Evolutionary conservation across 2,888 invertebrate genomes (phyloP).

Genomic region (Ceratothoa steindachneri): DNA sequence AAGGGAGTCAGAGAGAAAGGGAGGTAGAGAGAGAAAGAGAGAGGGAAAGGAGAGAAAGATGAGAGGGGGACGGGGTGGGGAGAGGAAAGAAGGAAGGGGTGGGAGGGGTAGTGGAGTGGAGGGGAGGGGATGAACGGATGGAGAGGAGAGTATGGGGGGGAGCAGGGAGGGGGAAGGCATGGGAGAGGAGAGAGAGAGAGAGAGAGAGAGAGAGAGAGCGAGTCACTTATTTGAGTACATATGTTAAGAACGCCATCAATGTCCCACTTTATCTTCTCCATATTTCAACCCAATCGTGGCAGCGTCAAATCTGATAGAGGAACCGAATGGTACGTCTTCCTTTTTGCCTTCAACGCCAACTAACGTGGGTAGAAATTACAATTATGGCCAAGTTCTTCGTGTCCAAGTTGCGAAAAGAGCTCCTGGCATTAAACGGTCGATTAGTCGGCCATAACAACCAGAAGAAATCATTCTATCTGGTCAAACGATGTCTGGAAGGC

Average conservation of each 20-base stretch:
- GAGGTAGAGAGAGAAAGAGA: conserved; percentile 5
- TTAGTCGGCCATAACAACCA: too few species aligned
- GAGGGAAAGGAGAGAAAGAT: background rate
- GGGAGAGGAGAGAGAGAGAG: background rate
- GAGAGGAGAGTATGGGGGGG: background rate
- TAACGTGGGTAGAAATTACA: too few species aligned
- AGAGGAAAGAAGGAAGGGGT: background rate
- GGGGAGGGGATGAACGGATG: background rate
- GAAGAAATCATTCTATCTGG: too few species aligned
- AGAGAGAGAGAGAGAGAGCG: too few species aligned
- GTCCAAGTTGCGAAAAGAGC: too few species aligned
- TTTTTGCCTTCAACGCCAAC: too few species aligned
- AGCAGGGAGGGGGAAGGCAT: background rate
- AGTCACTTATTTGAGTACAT: too few species aligned
- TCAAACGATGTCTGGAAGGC: too few species aligned
- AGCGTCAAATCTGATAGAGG: too few species aligned
- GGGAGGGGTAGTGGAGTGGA: background rate
- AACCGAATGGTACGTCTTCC: too few species aligned
- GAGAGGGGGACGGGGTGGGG: background rate
- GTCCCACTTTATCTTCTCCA: background rate
- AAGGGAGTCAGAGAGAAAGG: background rate
- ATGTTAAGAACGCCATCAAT: background rate
- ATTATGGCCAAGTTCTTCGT: too few species aligned
- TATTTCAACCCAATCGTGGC: background rate
- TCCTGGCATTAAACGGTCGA: too few species aligned